Base-by-base conservation (phyloP, 2,113 vertebrate genomes). In the Pheucticus melanocephalus region DNA sequence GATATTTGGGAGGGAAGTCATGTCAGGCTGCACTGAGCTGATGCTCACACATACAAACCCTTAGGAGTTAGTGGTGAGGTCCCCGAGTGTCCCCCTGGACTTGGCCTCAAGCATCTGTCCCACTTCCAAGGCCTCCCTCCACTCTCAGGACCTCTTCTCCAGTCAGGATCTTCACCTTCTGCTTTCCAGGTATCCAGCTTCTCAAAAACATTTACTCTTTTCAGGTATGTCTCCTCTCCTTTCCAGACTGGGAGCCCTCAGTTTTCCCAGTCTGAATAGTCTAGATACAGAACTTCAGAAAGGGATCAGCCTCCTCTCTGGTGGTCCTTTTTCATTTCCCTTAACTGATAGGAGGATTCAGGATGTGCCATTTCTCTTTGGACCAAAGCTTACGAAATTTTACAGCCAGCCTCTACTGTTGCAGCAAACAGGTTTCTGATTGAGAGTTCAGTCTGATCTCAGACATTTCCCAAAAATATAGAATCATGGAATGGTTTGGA, bases 41-140 rank as follows among this genome's bases (percentile, higher is more conserved):
- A 37, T 88, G 33, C 39, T 91, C 27, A 31, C 30, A 39, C 1
- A 2, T 30, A 77, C 21, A 64, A 2, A 2, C 22, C 40, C 37
- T 48, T 51, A 33, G 10, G 17, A 0, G 0, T 59, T 35, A n/a
- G n/a, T 53, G 54, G 3, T 47, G 22, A 44, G 5, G 22, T 30
- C 13, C 22, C 22, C 47, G 31, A 15, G 3, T n/a, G 30, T 20
- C 28, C 12, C 15, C 15, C 7, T 19, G 48, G 10, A 33, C 24
- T 40, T 31, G 12, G 15, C 21, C 61, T 59, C 3, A 0, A 47
- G 40, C 6, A 33, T 61, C 40, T 87, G 2, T 12, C 28, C 35
- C 18, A 82, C 25, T 13, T 54, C 27, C 42, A 61, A 33, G 31
- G 40, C 19, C 16, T 83, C 7, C 2, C 11, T 15, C 3, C 17